Evolutionary conservation across 2,113 vertebrate genomes (phyloP), one percentile per base, ranked within the genome.

Genomic region (Amblyopsis rosae): DNA sequence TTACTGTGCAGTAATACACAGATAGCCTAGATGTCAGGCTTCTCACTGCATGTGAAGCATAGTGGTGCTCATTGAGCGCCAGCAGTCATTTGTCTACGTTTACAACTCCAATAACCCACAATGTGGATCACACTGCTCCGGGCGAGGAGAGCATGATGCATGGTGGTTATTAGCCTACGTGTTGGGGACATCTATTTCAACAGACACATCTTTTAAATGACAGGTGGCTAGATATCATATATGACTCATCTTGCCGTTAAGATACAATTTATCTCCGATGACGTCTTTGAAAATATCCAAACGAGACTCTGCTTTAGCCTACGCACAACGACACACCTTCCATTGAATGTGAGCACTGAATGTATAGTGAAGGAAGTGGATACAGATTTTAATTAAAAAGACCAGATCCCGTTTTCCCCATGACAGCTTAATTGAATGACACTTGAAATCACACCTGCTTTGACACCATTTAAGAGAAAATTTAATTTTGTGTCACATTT

Each of bases 201-300:
- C 7, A 6, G 35, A 41, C 35, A 35, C 35, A 3, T 6, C 35
- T 35, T 35, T 35, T 35, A 35, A 41, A 41, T 41, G 35, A 41
- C 61, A 76, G 69, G 79, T 73, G 83, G 84, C 75, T 87, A 69
- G 80, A 83, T 75, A 17, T 59, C 72, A 71, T 59, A 71, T 67
- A 47, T 17, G 80, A 70, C 83, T 80, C 26, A 26, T 26, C 75
- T 77, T 83, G 76, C 12, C 73, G 86, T 82, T 67, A 61, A 84
- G 84, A 80, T 78, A 26, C 26, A 26, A 26, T 26, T 26, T 26
- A 15, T 54, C 16, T 13, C 72, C 61, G 17, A 61, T 80, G 84
- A 86, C 70, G 71, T 70, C 76, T 76, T 80, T 81, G 87, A 76
- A 84, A 86, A 88, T 65, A 69, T 26, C 35, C 35, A 41, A 41